A percentile compares a stretch with the other conserved stretches of the same genome.
phyloP scores from a whole-genome alignment of 2,797 vertebrate genomes.

The Limosa lapponica region DNA sequence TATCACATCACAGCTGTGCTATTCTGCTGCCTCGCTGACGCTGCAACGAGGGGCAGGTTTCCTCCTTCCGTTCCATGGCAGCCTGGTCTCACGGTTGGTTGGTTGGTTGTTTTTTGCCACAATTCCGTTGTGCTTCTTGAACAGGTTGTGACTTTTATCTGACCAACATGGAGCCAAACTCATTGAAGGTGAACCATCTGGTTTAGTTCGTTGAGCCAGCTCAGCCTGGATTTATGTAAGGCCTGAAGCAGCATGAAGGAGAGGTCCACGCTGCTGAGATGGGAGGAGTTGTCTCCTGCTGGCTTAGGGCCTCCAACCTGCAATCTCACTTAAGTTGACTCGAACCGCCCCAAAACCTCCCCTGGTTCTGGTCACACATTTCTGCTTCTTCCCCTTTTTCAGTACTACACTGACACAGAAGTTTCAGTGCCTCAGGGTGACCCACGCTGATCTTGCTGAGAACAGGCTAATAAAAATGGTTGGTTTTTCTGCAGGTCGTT shows the following conservation, averaged over 20 bases:
- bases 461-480: neutral
- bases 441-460: neutral
- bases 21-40: neutral
- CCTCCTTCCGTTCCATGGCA: neutral
- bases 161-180: neutral
- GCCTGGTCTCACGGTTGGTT: neutral
- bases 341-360: neutral
- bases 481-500: neutral
- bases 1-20: neutral
- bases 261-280: neutral
- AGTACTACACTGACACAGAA: neutral
- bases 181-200: neutral
- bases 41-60: neutral
- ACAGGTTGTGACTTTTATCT: neutral
- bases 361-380: neutral
- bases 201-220: neutral
- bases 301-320: neutral
- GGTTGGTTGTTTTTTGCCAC: neutral
- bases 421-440: neutral
- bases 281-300: neutral
- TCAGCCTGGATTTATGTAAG: neutral
- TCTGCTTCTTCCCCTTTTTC: neutral
- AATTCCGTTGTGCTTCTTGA: neutral
- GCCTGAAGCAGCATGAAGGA: neutral
- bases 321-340: neutral